Evolutionary conservation across 2,113 vertebrate species (phyloP).

Genomic region (Lichenostomus cassidix): DNA sequence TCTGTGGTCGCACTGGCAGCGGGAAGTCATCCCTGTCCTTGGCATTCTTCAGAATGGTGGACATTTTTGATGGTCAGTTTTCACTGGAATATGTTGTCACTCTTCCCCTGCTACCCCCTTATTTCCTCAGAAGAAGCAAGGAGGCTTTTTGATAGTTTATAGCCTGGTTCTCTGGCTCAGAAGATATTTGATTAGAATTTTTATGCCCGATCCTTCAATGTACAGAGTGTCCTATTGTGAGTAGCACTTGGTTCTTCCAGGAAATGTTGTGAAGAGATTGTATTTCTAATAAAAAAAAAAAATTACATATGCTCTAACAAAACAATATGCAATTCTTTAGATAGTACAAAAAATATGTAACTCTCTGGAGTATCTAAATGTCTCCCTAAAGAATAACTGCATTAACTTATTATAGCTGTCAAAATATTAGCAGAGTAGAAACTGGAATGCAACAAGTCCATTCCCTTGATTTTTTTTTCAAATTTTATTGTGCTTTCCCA

Average conservation of each 20-base stretch:
- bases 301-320: not conserved
- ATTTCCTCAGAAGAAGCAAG: not conserved
- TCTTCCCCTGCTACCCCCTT: not conserved
- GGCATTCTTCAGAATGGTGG: conserved; percentile 99
- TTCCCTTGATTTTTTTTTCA: not conserved
- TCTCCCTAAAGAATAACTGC: not conserved
- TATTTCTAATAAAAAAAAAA: not conserved
- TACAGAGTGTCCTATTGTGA: not conserved
- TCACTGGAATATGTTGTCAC: not conserved
- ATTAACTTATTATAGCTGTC: not conserved
- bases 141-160: not conserved
- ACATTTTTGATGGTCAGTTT: conserved; percentile 93
- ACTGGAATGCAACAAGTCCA: not conserved
- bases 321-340: not conserved
- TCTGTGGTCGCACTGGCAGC: conserved; percentile 95
- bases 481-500: conserved; percentile 9
- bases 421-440: conserved; percentile 11
- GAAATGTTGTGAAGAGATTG: not conserved
- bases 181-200: not conserved
- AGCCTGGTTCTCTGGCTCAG: not conserved
- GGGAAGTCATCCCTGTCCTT: conserved; percentile 96
- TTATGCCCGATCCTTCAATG: not conserved
- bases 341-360: not conserved
- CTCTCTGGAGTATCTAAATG: not conserved
- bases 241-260: not conserved